Conservation (phyloP, 53 echinoderm and acorn worm genomes). For the Paracentrotus lividus region DNA sequence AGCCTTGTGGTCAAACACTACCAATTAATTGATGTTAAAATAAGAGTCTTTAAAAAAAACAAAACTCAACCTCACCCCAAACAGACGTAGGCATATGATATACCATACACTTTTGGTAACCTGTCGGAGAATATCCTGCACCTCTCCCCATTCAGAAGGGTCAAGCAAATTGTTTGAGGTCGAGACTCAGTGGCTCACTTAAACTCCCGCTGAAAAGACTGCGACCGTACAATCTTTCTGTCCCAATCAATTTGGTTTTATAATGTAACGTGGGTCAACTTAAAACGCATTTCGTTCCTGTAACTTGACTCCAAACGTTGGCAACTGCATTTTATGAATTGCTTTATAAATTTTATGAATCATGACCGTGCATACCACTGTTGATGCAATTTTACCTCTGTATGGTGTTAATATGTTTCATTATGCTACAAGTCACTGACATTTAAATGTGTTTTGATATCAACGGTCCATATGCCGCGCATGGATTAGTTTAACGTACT, state of each 20-base stretch:
- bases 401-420: background rate
- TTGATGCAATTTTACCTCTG: constrained; percentile 14
- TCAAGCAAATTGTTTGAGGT: no score
- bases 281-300: background rate
- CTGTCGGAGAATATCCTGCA: background rate
- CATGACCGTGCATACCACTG: background rate
- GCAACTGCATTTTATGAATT: background rate
- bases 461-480: background rate
- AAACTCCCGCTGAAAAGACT: no score
- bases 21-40: no score
- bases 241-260: background rate
- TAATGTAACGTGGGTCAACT: background rate
- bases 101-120: background rate
- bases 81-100: background rate
- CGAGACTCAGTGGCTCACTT: no score
- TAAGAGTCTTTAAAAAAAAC: no score
- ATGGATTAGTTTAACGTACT: background rate
- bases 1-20: no score
- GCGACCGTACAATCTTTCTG: no score
- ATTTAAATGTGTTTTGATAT: background rate
- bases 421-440: background rate
- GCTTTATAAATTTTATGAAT: background rate
- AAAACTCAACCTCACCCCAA: no score
- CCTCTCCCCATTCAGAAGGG: no score
- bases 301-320: background rate